phyloP scores from a whole-genome alignment of 2,888 invertebrate genomes.

The Thyatira batis region DNA sequence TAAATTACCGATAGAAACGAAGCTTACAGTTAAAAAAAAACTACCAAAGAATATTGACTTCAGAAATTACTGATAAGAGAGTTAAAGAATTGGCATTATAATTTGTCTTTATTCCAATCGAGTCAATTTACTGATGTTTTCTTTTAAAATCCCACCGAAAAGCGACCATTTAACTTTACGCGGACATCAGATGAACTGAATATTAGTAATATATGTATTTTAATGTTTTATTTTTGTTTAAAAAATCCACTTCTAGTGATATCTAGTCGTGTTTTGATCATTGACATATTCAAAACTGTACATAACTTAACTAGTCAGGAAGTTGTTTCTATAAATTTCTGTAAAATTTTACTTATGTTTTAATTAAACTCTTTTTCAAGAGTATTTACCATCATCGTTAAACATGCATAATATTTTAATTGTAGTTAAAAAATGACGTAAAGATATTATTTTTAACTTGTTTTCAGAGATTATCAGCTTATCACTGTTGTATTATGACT shows the following conservation, averaged over 20 bases:
- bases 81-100: no score
- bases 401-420: background rate
- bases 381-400: background rate
- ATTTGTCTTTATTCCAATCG: background rate
- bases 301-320: slow-evolving; percentile 31
- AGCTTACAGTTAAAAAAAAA: background rate
- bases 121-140: background rate
- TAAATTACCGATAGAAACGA: background rate
- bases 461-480: slow-evolving; percentile 31
- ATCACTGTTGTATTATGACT: slow-evolving; percentile 19
- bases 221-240: background rate
- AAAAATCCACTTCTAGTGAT: slow-evolving; percentile 24
- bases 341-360: background rate
- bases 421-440: background rate
- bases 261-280: slow-evolving; percentile 34
- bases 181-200: background rate
- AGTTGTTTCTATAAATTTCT: slow-evolving; percentile 20
- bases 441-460: slow-evolving; percentile 11
- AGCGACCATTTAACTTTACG: background rate
- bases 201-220: slow-evolving; percentile 5
- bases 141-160: background rate
- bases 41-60: slow-evolving; percentile 1
- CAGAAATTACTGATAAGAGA: background rate
- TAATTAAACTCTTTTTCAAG: background rate
- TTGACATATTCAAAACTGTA: slow-evolving; percentile 8